Evolutionary conservation across 2,888 invertebrate species (phyloP).

Genomic region (Amiota mariae): DNA sequence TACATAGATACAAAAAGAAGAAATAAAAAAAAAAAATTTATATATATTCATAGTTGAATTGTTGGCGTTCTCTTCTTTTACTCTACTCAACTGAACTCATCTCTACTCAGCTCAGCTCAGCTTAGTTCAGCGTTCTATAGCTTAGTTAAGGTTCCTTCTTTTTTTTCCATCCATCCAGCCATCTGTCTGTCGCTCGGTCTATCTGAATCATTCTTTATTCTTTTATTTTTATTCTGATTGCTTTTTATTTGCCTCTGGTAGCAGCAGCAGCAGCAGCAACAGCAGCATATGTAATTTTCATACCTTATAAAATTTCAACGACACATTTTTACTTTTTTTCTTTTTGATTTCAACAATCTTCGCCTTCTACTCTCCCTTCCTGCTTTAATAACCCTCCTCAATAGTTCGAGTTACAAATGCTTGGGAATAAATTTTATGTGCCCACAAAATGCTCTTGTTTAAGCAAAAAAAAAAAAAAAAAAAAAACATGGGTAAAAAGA

Average conservation of each 20-base stretch:
- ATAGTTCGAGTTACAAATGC: too few relatives aligned
- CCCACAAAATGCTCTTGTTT: too few relatives aligned
- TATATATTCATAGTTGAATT: slow-evolving; percentile 19
- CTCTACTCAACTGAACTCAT: background rate
- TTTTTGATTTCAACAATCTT: too few relatives aligned
- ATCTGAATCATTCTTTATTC: background rate
- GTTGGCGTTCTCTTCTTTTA: background rate
- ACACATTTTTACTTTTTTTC: background rate
- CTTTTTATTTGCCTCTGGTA: slow-evolving; percentile 9
- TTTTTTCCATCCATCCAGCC: background rate
- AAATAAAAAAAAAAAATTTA: too few relatives aligned
- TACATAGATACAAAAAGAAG: too few relatives aligned
- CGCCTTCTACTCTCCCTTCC: background rate
- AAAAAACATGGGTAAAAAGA: too few relatives aligned
- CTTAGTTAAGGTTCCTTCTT: background rate
- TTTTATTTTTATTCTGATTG: slow-evolving; percentile 17
- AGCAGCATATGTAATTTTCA: slow-evolving; percentile 25
- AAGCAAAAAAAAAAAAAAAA: too few relatives aligned
- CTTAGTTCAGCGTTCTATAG: background rate
- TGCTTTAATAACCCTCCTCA: background rate
- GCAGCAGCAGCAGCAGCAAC: background rate
- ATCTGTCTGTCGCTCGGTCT: background rate
- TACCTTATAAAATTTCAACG: slow-evolving; percentile 23
- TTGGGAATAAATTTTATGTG: too few relatives aligned
- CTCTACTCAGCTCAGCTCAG: background rate